phyloP scores from a whole-genome alignment of 2,888 invertebrate genomes.

The Hirtodrosophila confusa region DNA sequence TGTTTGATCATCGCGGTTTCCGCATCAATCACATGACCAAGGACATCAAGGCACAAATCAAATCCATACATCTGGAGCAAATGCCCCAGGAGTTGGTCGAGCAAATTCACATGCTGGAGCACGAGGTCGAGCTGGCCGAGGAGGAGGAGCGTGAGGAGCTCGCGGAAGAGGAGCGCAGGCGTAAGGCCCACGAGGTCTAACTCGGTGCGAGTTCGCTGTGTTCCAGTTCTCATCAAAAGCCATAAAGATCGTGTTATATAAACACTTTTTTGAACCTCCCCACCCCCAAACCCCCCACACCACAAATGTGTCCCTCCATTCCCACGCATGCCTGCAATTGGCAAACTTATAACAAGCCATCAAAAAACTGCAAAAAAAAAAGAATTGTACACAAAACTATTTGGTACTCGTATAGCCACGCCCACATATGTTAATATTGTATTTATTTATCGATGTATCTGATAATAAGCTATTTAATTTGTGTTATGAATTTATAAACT shows the following conservation, averaged over 20 bases:
- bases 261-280: conserved; percentile 24
- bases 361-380: conserved; percentile 48
- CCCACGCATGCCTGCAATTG: conserved; percentile 58
- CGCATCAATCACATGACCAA: conserved; percentile 81
- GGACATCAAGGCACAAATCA: conserved; percentile 74
- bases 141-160: conserved; percentile 59
- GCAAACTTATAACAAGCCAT: conserved; percentile 74
- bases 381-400: conserved; percentile 9
- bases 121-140: conserved; percentile 74
- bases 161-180: conserved; percentile 27
- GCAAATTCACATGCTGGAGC: conserved; percentile 70
- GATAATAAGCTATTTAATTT: conserved; percentile 48
- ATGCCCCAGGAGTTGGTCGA: conserved; percentile 74
- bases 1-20: conserved; percentile 81
- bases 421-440: conserved; percentile 56
- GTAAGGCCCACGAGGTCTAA: conserved; percentile 6
- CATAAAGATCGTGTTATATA: conserved; percentile 37
- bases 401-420: conserved; percentile 40
- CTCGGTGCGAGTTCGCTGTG: neutral
- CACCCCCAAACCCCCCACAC: conserved; percentile 13
- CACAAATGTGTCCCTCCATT: conserved; percentile 41
- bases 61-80: conserved; percentile 62
- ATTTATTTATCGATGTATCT: conserved; percentile 68
- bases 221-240: conserved; percentile 41
- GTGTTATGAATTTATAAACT: conserved; percentile 49